A percentile compares a stretch with the other conserved stretches of the same genome.
Conservation (phyloP, 2,797 vertebrate genomes). For the Poecile montanus region DNA sequence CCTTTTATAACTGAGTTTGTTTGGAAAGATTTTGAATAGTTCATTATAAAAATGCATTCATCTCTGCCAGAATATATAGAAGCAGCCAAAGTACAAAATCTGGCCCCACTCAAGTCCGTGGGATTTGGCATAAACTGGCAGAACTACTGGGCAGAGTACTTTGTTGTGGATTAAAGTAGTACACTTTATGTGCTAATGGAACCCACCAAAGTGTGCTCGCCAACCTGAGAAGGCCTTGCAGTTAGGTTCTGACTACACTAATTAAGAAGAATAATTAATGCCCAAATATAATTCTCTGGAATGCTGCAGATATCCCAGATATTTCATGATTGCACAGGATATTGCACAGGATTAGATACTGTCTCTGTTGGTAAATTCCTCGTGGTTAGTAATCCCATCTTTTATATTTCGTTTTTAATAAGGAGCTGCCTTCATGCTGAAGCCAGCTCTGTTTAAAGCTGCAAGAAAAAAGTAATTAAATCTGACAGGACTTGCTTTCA, state of each 20-base stretch:
- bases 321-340: constrained; percentile 49
- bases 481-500: constrained; percentile 47
- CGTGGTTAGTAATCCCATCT: constrained; percentile 29
- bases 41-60: constrained; percentile 36
- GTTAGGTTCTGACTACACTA: background rate
- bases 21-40: constrained; percentile 31
- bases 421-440: constrained; percentile 42
- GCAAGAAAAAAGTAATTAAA: constrained; percentile 51
- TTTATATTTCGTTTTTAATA: constrained; percentile 45
- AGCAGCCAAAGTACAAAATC: constrained; percentile 5
- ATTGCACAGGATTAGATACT: constrained; percentile 59
- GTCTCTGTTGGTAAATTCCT: constrained; percentile 62
- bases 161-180: background rate
- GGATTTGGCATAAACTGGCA: constrained; percentile 18
- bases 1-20: constrained; percentile 24
- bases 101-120: background rate
- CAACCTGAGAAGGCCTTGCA: background rate
- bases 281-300: constrained; percentile 33
- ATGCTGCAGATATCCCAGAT: constrained; percentile 42
- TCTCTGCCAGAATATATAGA: constrained; percentile 11
- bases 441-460: constrained; percentile 48
- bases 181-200: background rate
- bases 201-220: background rate
- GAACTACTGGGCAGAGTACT: constrained; percentile 16
- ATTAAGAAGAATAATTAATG: constrained; percentile 43